phyloP scores from a whole-genome alignment of 1,140 invertebrate genomes.

The Microvelia longipes region DNA sequence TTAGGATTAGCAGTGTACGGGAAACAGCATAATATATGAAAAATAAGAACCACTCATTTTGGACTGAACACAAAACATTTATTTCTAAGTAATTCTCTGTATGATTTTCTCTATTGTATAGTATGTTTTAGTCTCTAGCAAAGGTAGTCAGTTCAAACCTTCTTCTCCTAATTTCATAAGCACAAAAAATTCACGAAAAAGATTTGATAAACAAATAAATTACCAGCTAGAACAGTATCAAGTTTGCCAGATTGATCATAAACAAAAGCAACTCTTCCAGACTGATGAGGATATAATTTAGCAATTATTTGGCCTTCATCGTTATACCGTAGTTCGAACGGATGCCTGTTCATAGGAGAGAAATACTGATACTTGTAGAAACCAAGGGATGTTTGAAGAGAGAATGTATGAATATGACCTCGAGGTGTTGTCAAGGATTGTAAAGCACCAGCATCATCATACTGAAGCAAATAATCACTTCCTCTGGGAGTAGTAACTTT shows the following conservation, averaged over 20 bases:
- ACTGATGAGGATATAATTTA: conserved; percentile 78
- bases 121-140: too few species aligned
- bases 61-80: too few species aligned
- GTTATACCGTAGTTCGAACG: conserved; percentile 79
- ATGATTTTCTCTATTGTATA: too few species aligned
- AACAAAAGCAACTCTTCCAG: conserved; percentile 72
- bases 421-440: conserved; percentile 80
- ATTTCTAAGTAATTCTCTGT: too few species aligned
- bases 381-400: conserved; percentile 76
- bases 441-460: conserved; percentile 79
- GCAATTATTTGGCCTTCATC: conserved; percentile 75
- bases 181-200: too few species aligned
- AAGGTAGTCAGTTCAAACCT: too few species aligned
- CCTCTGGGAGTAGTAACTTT: conserved; percentile 84
- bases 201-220: too few species aligned
- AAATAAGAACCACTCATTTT: too few species aligned
- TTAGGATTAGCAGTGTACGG: too few species aligned
- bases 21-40: too few species aligned
- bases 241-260: conserved; percentile 70
- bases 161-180: too few species aligned
- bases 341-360: conserved; percentile 74
- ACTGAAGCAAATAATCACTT: conserved; percentile 79
- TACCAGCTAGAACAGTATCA: conserved; percentile 65
- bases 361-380: conserved; percentile 86
- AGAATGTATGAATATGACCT: conserved; percentile 83